phyloP scores from a whole-genome alignment of 2,888 invertebrate species.

The Sinelater perroti region DNA sequence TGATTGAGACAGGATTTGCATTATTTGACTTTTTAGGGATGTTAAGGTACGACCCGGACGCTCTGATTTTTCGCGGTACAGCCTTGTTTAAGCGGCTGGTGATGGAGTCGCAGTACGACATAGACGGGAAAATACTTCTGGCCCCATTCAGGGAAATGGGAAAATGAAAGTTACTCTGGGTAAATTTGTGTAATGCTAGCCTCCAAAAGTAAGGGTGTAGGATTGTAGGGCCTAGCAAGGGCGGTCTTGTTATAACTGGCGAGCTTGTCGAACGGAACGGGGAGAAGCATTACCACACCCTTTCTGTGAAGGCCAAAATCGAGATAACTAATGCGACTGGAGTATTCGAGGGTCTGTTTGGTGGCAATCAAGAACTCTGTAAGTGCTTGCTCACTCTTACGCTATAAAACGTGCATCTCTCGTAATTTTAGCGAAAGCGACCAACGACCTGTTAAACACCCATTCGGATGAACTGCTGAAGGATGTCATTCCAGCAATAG shows the following conservation, averaged over 20 bases:
- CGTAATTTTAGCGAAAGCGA: constrained; percentile 65
- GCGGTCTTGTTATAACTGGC: constrained; percentile 67
- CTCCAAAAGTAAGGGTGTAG: too few relatives aligned
- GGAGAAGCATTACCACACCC: constrained; percentile 68
- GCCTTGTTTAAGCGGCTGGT: background rate
- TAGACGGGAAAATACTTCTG: constrained; percentile 14
- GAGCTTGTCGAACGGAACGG: constrained; percentile 65
- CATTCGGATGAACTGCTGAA: constrained; percentile 66
- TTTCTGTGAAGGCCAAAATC: constrained; percentile 72
- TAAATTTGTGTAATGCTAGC: constrained; percentile 51
- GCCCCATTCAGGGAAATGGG: constrained; percentile 18
- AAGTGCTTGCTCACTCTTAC: constrained; percentile 36
- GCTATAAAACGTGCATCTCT: background rate
- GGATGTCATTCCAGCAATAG: constrained; percentile 68
- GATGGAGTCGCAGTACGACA: constrained; percentile 3
- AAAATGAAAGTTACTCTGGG: constrained; percentile 63
- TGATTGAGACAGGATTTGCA: background rate
- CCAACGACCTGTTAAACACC: constrained; percentile 67
- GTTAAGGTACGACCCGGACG: constrained; percentile 16
- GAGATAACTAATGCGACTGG: constrained; percentile 71
- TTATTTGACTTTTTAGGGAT: background rate
- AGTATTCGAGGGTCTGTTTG: constrained; percentile 76
- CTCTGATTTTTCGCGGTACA: background rate
- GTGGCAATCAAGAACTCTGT: constrained; percentile 74
- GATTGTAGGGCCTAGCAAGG: constrained; percentile 60